These are phyloP conservation scores for Rhyacichthys aspro DNA, from an alignment of 2,797 vertebrate species.

Conservation along the genomic window DNA sequence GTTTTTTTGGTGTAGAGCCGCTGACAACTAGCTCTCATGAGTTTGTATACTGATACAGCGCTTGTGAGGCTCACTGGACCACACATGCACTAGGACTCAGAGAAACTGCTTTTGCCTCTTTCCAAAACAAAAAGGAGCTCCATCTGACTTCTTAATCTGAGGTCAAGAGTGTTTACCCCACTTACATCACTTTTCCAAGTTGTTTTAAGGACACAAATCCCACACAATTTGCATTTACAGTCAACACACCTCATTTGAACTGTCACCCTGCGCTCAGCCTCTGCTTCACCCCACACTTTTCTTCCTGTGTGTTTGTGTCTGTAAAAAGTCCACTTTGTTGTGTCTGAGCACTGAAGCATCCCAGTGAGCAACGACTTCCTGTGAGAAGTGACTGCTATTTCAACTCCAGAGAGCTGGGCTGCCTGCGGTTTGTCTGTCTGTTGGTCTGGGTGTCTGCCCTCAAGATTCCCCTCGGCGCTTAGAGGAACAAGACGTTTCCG, in stretches of 20 bases:
- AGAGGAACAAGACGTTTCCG: constrained; percentile 71
- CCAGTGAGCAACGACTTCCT: constrained; percentile 71
- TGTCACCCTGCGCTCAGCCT: constrained; percentile 47
- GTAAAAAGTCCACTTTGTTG: constrained; percentile 71
- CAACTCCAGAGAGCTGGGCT: constrained; percentile 56
- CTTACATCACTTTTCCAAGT: constrained; percentile 20
- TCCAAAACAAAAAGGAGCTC: constrained; percentile 18
- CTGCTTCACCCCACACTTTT: constrained; percentile 58
- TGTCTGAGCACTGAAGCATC: constrained; percentile 73
- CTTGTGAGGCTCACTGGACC: constrained; percentile 17
- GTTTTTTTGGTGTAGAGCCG: constrained; percentile 16
- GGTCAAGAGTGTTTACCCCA: constrained; percentile 37
- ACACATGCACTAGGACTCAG: not conserved
- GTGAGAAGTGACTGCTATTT: constrained; percentile 73
- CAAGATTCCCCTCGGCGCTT: constrained; percentile 48
- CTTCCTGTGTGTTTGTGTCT: constrained; percentile 58
- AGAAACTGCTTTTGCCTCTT: not conserved
- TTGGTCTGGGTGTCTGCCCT: constrained; percentile 64
- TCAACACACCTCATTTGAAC: constrained; percentile 53
- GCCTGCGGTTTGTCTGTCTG: constrained; percentile 71
- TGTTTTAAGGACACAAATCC: constrained; percentile 25
- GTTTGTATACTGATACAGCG: constrained; percentile 16
- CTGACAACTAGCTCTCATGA: constrained; percentile 15
- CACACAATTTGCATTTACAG: constrained; percentile 53
- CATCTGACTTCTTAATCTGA: constrained; percentile 25